These are phyloP conservation scores for Perithous albicinctus DNA, from an alignment of 2,888 invertebrate species.

Conservation along the genomic window DNA sequence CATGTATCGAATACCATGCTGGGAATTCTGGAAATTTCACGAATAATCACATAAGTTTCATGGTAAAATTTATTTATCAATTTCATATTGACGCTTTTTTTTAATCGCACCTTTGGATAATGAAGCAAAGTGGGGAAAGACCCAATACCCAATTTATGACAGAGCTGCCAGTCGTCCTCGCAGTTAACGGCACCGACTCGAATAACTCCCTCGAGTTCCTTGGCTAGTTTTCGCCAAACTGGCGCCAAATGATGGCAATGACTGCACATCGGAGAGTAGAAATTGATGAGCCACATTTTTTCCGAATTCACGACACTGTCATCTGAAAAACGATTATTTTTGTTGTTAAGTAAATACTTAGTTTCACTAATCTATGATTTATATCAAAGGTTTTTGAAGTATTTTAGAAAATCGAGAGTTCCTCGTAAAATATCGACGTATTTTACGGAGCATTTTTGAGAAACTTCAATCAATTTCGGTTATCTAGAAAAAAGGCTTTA, in stretches of 20 bases:
- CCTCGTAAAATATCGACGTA: no score
- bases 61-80: neutral
- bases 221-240: conserved; percentile 92
- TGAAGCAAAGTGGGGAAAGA: conserved; percentile 92
- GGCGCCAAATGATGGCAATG: conserved; percentile 94
- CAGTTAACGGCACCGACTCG: conserved; percentile 95
- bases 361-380: neutral
- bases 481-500: no score
- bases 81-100: neutral
- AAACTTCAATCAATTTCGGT: no score
- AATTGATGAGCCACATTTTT: conserved; percentile 94
- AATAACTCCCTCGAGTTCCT: conserved; percentile 91
- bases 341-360: neutral
- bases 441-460: no score
- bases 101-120: conserved; percentile 86
- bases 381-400: no score
- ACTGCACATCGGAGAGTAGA: conserved; percentile 94
- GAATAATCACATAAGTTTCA: neutral
- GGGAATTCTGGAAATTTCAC: conserved; percentile 74
- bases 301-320: conserved; percentile 86
- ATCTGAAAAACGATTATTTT: conserved; percentile 78
- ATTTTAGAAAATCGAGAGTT: no score
- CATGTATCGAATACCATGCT: conserved; percentile 73
- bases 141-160: conserved; percentile 90
- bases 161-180: conserved; percentile 93